These are phyloP conservation scores for Callocephalon fimbriatum DNA, from an alignment of 2,113 vertebrate genomes.

Conservation along the genomic window DNA sequence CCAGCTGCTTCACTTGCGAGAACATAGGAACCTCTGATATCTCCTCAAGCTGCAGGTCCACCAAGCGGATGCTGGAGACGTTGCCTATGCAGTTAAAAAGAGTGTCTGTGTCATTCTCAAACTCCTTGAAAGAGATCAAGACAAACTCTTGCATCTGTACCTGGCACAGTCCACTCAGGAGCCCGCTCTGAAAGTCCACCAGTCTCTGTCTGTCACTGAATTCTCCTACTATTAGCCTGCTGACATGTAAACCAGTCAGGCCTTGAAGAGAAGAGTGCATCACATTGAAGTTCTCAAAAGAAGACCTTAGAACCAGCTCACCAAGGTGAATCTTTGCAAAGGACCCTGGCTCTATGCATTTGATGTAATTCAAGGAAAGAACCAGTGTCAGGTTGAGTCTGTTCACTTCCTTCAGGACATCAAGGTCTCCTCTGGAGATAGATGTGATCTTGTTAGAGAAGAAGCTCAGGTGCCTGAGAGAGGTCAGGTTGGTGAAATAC, in stretches of 20 bases:
- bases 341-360: constrained; percentile 69
- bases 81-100: constrained; percentile 72
- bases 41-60: accelerated
- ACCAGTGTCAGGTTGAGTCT: constrained; percentile 74
- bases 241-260: constrained; percentile 71
- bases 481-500: constrained; percentile 69
- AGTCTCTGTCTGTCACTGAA: not conserved
- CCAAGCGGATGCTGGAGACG: constrained; percentile 69
- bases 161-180: constrained; percentile 72
- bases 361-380: constrained; percentile 77
- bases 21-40: not conserved
- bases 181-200: not conserved
- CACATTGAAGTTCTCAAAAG: constrained; percentile 57
- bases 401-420: constrained; percentile 36
- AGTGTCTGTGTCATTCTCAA: not conserved
- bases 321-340: constrained; percentile 69
- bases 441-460: constrained; percentile 69
- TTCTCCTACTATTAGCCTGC: constrained; percentile 71
- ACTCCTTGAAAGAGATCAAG: not conserved
- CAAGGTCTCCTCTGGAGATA: constrained; percentile 67
- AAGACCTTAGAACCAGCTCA: constrained; percentile 70
- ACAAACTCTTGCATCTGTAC: constrained; percentile 73
- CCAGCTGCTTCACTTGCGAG: constrained; percentile 63
- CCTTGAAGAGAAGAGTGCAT: constrained; percentile 70
- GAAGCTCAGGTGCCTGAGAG: constrained; percentile 70